These are phyloP conservation scores for Chionoecetes opilio DNA, from an alignment of 1,140 invertebrate genomes.

Conservation along the genomic window DNA sequence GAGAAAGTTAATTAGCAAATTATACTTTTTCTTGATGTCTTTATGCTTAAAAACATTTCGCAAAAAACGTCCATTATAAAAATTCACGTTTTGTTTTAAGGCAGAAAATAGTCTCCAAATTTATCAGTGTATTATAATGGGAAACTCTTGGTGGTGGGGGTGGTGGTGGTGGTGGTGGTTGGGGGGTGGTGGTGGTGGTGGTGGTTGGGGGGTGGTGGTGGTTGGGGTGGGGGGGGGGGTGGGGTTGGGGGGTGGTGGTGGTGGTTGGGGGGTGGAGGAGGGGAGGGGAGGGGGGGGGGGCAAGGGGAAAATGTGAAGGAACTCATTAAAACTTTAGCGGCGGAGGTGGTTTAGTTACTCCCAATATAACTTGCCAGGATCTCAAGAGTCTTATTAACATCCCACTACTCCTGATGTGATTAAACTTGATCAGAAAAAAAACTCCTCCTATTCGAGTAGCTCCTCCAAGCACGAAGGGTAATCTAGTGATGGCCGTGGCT, in stretches of 20 bases:
- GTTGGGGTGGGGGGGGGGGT: too few relatives aligned
- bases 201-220: too few relatives aligned
- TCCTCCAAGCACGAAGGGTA: neutral
- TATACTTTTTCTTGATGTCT: too few relatives aligned
- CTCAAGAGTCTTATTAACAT: neutral
- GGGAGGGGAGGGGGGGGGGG: too few relatives aligned
- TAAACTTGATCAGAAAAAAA: neutral
- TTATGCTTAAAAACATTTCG: too few relatives aligned
- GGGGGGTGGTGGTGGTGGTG: too few relatives aligned
- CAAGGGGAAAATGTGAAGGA: neutral
- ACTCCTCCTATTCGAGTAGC: neutral
- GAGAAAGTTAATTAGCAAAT: too few relatives aligned
- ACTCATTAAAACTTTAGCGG: conserved; percentile 4
- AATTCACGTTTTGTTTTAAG: neutral
- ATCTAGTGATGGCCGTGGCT: too few relatives aligned
- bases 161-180: too few relatives aligned
- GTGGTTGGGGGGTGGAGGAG: too few relatives aligned
- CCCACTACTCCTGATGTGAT: neutral
- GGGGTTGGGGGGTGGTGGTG: too few relatives aligned
- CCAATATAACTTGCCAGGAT: conserved; percentile 7
- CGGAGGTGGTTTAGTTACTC: neutral
- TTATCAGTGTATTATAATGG: neutral
- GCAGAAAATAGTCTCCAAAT: conserved; percentile 11
- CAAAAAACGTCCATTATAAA: neutral
- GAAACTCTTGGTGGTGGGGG: conserved; percentile 5